A percentile compares a stretch with the other conserved stretches of the same genome.
These are phyloP conservation scores for Vanessa tameamea DNA, from an alignment of 1,140 invertebrate genomes.

Conservation along the genomic window DNA sequence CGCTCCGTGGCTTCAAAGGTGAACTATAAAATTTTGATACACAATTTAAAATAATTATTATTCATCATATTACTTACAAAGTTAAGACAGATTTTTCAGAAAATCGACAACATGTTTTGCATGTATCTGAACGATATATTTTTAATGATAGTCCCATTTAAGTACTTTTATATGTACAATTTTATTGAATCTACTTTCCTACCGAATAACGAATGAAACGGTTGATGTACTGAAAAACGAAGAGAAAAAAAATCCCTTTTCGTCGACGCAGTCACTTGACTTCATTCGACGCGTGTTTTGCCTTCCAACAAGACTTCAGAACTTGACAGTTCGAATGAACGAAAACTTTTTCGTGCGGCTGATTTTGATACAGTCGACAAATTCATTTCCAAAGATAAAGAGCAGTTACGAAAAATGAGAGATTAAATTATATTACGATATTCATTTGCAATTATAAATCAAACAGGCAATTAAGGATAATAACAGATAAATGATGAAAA, in stretches of 20 bases:
- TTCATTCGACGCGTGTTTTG: slow-evolving; percentile 29
- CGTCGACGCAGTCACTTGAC: slow-evolving; percentile 21
- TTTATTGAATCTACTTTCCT: not conserved
- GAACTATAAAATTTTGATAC: slow-evolving; percentile 48
- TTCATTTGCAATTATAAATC: slow-evolving; percentile 16
- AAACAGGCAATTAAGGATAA: slow-evolving; percentile 9
- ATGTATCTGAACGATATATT: not conserved
- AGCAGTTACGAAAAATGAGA: not conserved
- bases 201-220: not conserved
- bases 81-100: not conserved
- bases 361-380: not conserved
- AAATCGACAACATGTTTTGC: too few species aligned
- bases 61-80: not conserved
- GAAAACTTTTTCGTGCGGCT: slow-evolving; percentile 12
- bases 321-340: slow-evolving; percentile 25
- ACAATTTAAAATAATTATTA: slow-evolving; percentile 35
- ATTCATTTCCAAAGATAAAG: not conserved
- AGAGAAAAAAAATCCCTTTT: not conserved
- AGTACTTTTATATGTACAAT: not conserved
- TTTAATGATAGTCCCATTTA: not conserved
- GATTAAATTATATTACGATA: slow-evolving; percentile 4
- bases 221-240: not conserved
- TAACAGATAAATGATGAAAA: slow-evolving; percentile 23
- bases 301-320: slow-evolving; percentile 25
- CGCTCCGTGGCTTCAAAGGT: slow-evolving; percentile 54